A percentile compares a stretch with the other conserved stretches of the same genome.
phyloP scores from a whole-genome alignment of 2,113 vertebrate species.

The Oxyruncus cristatus region DNA sequence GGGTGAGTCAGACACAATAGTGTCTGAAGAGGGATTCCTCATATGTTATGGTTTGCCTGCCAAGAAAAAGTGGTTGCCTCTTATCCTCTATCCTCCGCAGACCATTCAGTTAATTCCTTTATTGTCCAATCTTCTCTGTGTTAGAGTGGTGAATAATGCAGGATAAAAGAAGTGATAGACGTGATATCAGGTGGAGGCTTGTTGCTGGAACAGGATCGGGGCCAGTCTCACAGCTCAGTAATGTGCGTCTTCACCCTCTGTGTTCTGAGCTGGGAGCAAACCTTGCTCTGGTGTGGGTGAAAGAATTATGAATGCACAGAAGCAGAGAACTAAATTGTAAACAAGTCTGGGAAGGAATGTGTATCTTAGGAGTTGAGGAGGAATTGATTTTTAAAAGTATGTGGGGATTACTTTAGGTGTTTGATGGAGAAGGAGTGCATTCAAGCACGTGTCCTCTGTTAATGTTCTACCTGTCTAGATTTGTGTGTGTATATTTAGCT shows the following conservation, averaged over 20 bases:
- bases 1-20: not conserved
- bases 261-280: not conserved
- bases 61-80: not conserved
- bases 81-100: not conserved
- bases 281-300: not conserved
- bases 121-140: not conserved
- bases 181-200: not conserved
- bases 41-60: not conserved
- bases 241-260: rapidly evolving
- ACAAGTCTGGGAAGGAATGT: not conserved
- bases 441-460: rapidly evolving
- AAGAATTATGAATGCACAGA: not conserved
- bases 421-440: not conserved
- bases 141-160: not conserved
- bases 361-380: rapidly evolving
- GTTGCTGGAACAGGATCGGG: not conserved
- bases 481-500: not conserved
- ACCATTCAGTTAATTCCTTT: not conserved
- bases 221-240: not conserved
- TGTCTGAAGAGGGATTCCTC: not conserved
- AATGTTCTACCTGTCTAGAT: not conserved
- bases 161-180: not conserved
- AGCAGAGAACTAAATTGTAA: not conserved
- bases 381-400: not conserved
- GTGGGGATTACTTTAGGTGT: not conserved